Evolutionary conservation across 2,113 vertebrate species (phyloP).

Genomic region (Pholis gunnellus): DNA sequence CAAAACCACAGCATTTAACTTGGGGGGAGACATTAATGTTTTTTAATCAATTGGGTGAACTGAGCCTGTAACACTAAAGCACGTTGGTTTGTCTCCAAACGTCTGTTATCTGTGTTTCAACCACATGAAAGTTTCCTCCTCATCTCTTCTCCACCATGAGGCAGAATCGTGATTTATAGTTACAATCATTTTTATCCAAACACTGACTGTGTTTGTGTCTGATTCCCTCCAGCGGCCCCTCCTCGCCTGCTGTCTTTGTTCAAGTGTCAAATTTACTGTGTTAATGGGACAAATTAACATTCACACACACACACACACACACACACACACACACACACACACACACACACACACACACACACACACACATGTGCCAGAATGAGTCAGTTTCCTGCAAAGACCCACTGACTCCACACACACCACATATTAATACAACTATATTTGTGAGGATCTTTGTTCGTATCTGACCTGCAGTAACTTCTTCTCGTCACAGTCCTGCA

Average conservation of each 20-base stretch:
- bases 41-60: background rate
- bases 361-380: background rate
- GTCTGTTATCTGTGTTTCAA: background rate
- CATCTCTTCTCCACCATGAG: background rate
- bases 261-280: conserved; percentile 13
- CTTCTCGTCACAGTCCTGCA: background rate
- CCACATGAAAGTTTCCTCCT: background rate
- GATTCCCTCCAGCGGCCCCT: background rate
- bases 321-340: background rate
- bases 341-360: background rate
- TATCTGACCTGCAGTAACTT: background rate
- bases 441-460: background rate
- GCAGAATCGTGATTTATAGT: background rate
- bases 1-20: too few species aligned
- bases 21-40: too few species aligned
- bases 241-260: conserved; percentile 9
- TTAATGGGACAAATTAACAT: conserved; percentile 22
- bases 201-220: background rate
- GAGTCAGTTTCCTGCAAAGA: background rate
- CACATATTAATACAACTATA: too few species aligned
- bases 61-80: background rate
- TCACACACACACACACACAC: background rate
- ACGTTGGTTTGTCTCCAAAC: too few species aligned
- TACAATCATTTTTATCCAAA: background rate
- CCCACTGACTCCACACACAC: background rate